Base-by-base conservation (phyloP, 2,797 vertebrate genomes). In the Myioborus miniatus region DNA sequence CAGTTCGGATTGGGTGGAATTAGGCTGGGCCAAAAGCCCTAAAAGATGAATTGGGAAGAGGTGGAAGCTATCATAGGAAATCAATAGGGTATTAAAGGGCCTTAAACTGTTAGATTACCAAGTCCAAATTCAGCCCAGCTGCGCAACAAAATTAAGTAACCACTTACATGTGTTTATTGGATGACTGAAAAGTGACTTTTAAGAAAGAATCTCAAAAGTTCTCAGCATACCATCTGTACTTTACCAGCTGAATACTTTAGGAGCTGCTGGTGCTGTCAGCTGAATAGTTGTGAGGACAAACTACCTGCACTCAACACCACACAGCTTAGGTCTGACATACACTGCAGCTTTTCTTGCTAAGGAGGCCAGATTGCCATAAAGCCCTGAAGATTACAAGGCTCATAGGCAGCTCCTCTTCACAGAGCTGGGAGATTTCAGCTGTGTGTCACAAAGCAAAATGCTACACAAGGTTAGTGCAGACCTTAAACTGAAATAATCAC, bases 371-470 rank as follows among this genome's bases (percentile, higher is more conserved):
- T 86, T 65, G 62, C 47, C 41, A 21, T 55, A 3, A 83, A 41
- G 36, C 32, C 36, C 36, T 72, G n/a, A 62, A 83, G n/a, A 65
- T 37, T 34, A 37, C 34, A 55, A 52, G n/a, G 62, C 65, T 29
- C 12, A 16, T 8, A 22, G 43, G 30, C 46, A 87, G 41, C n/a
- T 87, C 67, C 41, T 30, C 7, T 0, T n/a, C 29, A 36, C 1
- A 53, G 27, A 75, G 27, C 43, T 78, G 67, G n/a, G 27, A 71
- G 18, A 88, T 39, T 53, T 60, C 47, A 81, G 50, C 59, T 67
- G 41, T 22, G 34, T 26, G 23, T 41, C 67, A 70, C 0, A 0
- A 68, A 89, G 59, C 5, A 1, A 13, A 53, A 58, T 22, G 39
- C 44, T 56, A 34, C 71, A 74, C 30, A 55, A 72, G 30, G 23